Conservation (phyloP, 1,140 invertebrate species). For the Pectinophora gossypiella region DNA sequence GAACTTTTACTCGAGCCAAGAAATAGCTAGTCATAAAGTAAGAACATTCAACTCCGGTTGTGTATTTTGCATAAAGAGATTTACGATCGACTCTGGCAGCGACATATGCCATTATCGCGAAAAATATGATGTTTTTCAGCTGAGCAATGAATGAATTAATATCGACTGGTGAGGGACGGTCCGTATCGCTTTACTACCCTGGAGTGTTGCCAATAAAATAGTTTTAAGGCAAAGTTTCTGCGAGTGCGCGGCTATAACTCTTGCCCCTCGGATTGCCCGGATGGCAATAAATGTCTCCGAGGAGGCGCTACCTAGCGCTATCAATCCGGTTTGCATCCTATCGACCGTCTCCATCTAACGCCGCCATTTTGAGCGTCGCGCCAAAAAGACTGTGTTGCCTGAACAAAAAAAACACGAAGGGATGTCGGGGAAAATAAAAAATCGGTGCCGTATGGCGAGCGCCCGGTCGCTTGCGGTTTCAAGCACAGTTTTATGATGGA, state of each 20-base stretch:
- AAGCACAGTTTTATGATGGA: background rate
- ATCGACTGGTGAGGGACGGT: conserved; percentile 32
- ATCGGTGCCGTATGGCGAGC: conserved; percentile 30
- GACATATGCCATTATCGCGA: conserved; percentile 45
- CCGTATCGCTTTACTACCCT: conserved; percentile 36
- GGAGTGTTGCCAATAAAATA: conserved; percentile 64
- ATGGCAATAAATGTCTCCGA: conserved; percentile 57
- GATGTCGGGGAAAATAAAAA: conserved; percentile 19
- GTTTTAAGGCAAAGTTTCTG: conserved; percentile 51
- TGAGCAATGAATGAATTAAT: conserved; percentile 57
- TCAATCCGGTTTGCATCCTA: conserved; percentile 60
- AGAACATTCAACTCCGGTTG: background rate
- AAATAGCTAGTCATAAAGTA: background rate
- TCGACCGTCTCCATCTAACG: conserved; percentile 51
- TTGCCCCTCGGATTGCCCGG: conserved; percentile 19
- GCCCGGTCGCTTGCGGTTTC: conserved; percentile 18
- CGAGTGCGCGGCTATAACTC: conserved; percentile 46
- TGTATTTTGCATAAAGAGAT: conserved; percentile 11
- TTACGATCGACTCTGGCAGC: conserved; percentile 19
- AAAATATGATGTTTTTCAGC: conserved; percentile 65
- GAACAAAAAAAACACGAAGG: conserved; percentile 23
- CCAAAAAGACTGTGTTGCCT: conserved; percentile 27
- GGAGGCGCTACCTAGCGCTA: conserved; percentile 46
- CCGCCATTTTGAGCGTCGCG: conserved; percentile 34
- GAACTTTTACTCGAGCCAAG: too few relatives aligned